Base-by-base conservation (phyloP, 2,888 invertebrate species). In the Phasia obesa region DNA sequence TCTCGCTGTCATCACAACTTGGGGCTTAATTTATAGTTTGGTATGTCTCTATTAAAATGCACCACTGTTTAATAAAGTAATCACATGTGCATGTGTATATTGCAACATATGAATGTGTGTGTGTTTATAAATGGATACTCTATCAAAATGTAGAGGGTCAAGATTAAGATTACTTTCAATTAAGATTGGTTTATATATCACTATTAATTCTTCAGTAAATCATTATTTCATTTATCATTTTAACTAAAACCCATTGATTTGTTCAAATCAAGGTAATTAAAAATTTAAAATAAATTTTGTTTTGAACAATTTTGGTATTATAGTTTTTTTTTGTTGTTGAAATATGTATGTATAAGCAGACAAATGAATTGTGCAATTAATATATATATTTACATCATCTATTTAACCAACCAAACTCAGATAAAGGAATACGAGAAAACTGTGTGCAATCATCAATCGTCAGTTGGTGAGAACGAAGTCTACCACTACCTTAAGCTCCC, bases 151-250 rank as follows among this genome's bases (percentile, higher is more conserved):
- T 79, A 83, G 79, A 83, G 83, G 83, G 83, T 83, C 83, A 83
- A 83, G 83, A 83, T 79, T 83, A 83, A 75, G 79, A 83, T 75
- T 79, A 79, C 83, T 79, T 83, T 83, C 83, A 83, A 79, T 79
- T 83, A 79, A 79, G 83, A 83, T 83, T 75, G 79, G 65, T 70
- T 79, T 79, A 79, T 75, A 79, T 60, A 75, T 83, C 74, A 69
- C 53, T 70, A 49, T 60, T 77, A 13, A 15, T 62, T 57, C 47
- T 67, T 76, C 6, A 38, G 51, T 57, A 64, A 71, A 64, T 71
- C 38, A 71, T n/a, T n/a, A n/a, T n/a, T n/a, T n/a, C n/a, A 35
- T 62, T 78, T 59, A 19, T 21, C 23, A 55, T 47, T 44, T 49
- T 70, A 25, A 47, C 21, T 31, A n/a, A 55, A 64, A 65, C 31